Percentiles rank a stretch among this genome's conserved stretches.
Evolutionary conservation across 2,797 vertebrate species (phyloP).

Genomic region (Danio kyathit): DNA sequence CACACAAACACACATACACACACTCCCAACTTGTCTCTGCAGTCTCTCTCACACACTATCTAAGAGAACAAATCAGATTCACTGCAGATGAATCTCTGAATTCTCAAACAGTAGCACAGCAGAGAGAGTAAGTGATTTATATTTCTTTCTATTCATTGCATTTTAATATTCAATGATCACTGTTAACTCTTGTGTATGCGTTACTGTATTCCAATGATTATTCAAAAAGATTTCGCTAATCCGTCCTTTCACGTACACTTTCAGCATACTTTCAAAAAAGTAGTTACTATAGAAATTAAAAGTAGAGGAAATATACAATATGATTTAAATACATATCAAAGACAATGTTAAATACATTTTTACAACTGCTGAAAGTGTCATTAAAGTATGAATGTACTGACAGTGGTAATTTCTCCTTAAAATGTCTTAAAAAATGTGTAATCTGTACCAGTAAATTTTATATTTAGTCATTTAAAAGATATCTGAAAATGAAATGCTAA

Average conservation of each 20-base stretch:
- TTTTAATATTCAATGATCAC: not conserved
- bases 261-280: not conserved
- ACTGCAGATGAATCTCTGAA: not conserved
- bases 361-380: not conserved
- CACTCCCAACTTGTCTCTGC: constrained; percentile 31
- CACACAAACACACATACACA: not conserved
- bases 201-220: not conserved
- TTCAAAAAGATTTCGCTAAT: not conserved
- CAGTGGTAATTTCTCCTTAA: not conserved
- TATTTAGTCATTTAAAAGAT: too few species aligned
- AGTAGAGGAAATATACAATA: too few species aligned
- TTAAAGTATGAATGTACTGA: constrained; percentile 1
- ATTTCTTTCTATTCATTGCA: not conserved
- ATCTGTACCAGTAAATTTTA: too few species aligned
- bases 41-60: constrained; percentile 16
- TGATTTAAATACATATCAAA: not conserved
- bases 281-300: too few species aligned
- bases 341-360: not conserved
- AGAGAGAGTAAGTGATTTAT: not conserved
- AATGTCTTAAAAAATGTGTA: not conserved
- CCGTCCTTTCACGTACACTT: not conserved
- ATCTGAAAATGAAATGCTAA: too few species aligned
- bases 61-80: constrained; percentile 29
- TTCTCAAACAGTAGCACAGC: not conserved
- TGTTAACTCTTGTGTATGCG: not conserved